These are phyloP conservation scores for Phrynocephalus forsythii DNA, from an alignment of 2,797 vertebrate genomes.

Conservation along the genomic window DNA sequence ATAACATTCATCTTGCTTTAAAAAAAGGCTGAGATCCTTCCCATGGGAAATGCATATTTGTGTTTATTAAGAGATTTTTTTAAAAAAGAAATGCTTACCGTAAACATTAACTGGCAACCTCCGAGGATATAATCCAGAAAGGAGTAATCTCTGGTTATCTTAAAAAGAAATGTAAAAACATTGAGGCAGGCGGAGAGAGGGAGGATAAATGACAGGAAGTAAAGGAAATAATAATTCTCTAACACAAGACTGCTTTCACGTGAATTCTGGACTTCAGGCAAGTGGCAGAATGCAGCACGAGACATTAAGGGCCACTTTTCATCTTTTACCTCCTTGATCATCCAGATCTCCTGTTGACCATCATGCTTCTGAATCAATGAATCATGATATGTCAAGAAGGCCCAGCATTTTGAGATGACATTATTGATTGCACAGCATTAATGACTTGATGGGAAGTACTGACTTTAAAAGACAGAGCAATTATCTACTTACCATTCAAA, in stretches of 20 bases:
- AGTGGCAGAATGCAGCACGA: accelerated
- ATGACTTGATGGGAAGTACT: too few species aligned
- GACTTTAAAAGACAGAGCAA: too few species aligned
- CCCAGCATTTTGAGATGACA: background rate
- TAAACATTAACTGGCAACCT: constrained; percentile 98
- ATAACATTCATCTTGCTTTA: background rate
- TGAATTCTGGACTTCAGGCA: background rate
- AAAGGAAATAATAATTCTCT: background rate
- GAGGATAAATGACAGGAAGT: background rate
- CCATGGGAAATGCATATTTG: background rate
- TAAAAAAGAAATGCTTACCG: constrained; percentile 82
- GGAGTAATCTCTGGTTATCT: constrained; percentile 95
- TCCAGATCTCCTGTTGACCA: background rate
- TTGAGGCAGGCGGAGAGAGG: background rate
- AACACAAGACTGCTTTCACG: background rate
- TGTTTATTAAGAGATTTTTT: accelerated
- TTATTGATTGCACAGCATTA: background rate
- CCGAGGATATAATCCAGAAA: constrained; percentile 98
- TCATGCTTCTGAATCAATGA: background rate
- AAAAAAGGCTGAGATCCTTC: background rate
- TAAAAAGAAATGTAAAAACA: constrained; percentile 44
- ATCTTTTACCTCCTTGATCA: accelerated
- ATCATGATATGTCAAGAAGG: too few species aligned
- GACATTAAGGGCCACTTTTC: accelerated
- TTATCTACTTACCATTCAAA: too few species aligned